Conservation (phyloP, 2,113 vertebrate genomes). For the Sturnira hondurensis region DNA sequence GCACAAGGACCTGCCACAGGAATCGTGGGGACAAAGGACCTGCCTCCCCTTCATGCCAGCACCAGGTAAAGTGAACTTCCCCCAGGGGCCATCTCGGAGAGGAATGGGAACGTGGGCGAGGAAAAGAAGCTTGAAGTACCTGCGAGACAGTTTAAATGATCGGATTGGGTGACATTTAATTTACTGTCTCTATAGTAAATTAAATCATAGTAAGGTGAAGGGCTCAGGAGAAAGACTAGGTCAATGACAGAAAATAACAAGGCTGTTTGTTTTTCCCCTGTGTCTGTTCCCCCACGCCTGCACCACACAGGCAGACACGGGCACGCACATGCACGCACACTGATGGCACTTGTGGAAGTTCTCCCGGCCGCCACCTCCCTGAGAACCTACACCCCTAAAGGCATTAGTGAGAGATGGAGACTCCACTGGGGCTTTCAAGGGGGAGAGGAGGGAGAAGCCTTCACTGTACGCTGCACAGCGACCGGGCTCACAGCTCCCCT, state of each 20-base stretch:
- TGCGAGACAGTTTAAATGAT: not conserved
- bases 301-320: fast-evolving
- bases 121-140: not conserved
- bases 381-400: not conserved
- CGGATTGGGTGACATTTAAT: not conserved
- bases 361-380: not conserved
- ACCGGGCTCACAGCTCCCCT: not conserved
- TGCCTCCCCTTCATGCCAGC: not conserved
- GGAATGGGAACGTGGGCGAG: not conserved
- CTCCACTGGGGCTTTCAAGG: not conserved
- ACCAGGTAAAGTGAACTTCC: not conserved
- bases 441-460: not conserved
- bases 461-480: not conserved
- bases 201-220: not conserved
- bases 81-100: not conserved
- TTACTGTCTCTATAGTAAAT: not conserved
- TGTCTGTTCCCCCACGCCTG: not conserved
- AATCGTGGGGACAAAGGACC: not conserved
- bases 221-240: not conserved
- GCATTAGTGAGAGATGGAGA: not conserved
- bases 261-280: not conserved
- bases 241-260: not conserved
- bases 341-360: not conserved
- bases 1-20: too few relatives aligned
- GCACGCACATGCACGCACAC: fast-evolving